These are phyloP conservation scores for Hydrolagus affinis DNA, from an alignment of 2,113 vertebrate genomes.

Conservation along the genomic window DNA sequence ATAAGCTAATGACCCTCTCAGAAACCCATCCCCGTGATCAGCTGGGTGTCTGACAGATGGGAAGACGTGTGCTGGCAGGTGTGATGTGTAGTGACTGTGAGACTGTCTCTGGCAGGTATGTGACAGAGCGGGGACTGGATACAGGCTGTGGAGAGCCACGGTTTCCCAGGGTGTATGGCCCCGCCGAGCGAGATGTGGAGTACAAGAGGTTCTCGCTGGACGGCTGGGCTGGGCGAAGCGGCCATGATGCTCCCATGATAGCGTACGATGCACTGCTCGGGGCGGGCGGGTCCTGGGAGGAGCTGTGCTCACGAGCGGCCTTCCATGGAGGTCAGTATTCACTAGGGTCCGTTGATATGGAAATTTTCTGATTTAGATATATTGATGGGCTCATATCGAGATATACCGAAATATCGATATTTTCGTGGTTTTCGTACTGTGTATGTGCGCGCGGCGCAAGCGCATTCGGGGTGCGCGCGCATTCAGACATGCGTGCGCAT, in stretches of 20 bases:
- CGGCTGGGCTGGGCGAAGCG: conserved; percentile 65
- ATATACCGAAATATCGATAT: no score
- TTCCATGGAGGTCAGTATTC: conserved; percentile 63
- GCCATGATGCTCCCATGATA: conserved; percentile 76
- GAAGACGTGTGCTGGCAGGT: background rate
- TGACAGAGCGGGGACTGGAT: conserved; percentile 55
- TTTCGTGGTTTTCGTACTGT: no score
- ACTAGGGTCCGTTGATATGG: no score
- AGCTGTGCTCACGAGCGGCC: conserved; percentile 56
- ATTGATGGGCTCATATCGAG: no score
- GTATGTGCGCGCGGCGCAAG: no score
- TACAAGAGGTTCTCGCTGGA: conserved; percentile 63
- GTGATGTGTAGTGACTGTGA: background rate
- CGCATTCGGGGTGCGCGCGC: background rate
- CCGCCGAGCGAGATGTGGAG: conserved; percentile 55
- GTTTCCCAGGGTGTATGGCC: conserved; percentile 50
- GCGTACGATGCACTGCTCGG: conserved; percentile 65
- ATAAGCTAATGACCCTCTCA: no score
- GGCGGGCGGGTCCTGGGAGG: conserved; percentile 54
- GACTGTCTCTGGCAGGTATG: conserved; percentile 52
- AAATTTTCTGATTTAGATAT: no score
- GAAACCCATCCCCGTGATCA: no score
- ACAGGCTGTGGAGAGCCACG: conserved; percentile 47
- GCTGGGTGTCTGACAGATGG: no score
- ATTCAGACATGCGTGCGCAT: no score